Evolutionary conservation across 2,888 invertebrate species (phyloP), one percentile per base, ranked within the genome.

Genomic region (Microchrysa polita): DNA sequence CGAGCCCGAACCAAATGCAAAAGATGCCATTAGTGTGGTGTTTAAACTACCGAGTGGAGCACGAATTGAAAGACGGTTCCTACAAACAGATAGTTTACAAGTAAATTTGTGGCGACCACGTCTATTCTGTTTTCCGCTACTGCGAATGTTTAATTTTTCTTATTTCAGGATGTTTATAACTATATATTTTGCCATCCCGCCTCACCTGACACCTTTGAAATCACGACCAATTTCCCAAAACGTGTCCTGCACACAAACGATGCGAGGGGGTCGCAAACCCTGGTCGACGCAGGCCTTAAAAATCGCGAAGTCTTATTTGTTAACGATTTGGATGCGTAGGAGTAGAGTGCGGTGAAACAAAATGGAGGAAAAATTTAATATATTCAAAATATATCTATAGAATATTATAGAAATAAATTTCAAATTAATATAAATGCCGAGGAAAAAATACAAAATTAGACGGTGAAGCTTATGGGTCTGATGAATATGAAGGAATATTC

Each of bases 171-270:
- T 82, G 89, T 99, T 76, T 96, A 96, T 86, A 93, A 95, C 85
- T 98, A 93, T 86, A 94, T 98, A 77, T 97, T 97, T 86, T 96
- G 97, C 82, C 96, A 98, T 86, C 95, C 96, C 4, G 91, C 92
- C 79, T 92, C 97, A 14, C 98, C 98, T 1, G 90, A 95, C 82
- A 91, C 92, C 82, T 98, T 98, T 83, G 96, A 97, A 87, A 95
- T 98, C 77, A 95, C 95, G 65, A 96, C 96, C 77, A 97, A 97
- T 86, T 98, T 95, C 84, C 98, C 98, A 0, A 94, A 95, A 82
- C 90, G 94, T 77, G 90, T 93, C 76, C 86, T 98, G 72, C 88
- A 90, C 77, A 80, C 82, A 71, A 83, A 81, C 78, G 77, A 80
- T 61, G 61, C 72, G 9, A 14, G 65, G 67, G 57, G 82, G 82